A percentile compares a stretch with the other conserved stretches of the same genome.
These are phyloP conservation scores for Hypocryptadius cinnamomeus DNA, from an alignment of 2,113 vertebrate species.

Conservation along the genomic window DNA sequence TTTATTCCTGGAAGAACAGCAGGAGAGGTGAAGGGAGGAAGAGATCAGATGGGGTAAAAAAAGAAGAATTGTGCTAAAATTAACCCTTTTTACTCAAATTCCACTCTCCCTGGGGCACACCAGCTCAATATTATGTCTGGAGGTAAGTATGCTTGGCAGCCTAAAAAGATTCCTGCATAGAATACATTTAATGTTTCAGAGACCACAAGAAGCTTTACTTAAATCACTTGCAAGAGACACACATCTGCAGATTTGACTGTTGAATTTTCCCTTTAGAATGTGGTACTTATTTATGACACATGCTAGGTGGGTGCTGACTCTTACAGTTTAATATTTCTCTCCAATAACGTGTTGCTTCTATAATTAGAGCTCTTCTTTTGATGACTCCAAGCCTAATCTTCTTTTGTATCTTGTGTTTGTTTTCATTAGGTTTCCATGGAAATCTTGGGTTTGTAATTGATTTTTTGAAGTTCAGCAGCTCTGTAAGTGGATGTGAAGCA, in stretches of 20 bases:
- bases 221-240: background rate
- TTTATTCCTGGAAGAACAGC: background rate
- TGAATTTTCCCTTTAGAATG: background rate
- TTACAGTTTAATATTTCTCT: background rate
- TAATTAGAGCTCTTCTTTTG: conserved; percentile 1
- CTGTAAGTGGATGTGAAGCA: background rate
- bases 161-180: background rate
- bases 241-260: background rate
- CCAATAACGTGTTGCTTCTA: background rate
- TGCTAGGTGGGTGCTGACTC: background rate
- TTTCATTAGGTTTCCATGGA: conserved; percentile 34
- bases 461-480: conserved; percentile 25
- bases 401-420: background rate
- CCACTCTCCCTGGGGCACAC: background rate
- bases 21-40: background rate
- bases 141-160: background rate
- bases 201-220: background rate
- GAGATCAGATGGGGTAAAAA: background rate
- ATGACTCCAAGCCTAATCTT: background rate
- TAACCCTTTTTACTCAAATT: background rate
- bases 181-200: background rate
- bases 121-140: background rate
- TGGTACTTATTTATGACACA: background rate
- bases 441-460: background rate
- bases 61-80: background rate